phyloP scores from a whole-genome alignment of 2,113 vertebrate species.

The Stegostoma tigrinum region DNA sequence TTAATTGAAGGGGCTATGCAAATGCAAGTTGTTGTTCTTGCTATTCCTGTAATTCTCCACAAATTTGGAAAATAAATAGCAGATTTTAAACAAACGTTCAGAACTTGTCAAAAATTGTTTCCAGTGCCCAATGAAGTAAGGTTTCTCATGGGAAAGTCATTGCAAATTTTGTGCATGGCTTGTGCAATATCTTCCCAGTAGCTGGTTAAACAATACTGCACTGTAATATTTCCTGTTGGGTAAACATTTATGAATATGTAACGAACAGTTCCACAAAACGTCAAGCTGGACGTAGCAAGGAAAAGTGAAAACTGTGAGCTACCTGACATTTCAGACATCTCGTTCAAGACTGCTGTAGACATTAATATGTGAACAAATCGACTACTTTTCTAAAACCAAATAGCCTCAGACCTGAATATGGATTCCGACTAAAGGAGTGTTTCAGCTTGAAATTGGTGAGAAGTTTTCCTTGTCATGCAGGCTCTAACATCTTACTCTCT shows the following conservation, averaged over 20 bases:
- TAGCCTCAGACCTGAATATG: not conserved
- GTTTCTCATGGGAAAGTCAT: not conserved
- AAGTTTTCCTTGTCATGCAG: not conserved
- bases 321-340: not conserved
- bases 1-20: not conserved
- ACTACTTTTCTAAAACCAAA: not conserved
- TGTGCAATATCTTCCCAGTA: constrained; percentile 24
- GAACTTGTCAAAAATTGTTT: not conserved
- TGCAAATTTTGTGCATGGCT: not conserved
- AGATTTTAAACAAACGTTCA: not conserved
- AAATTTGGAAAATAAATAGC: not conserved
- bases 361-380: not conserved
- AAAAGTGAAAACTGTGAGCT: not conserved
- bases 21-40: not conserved
- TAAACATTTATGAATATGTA: not conserved
- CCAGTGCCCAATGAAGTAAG: not conserved
- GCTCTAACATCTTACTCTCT: not conserved
- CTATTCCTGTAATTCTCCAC: not conserved
- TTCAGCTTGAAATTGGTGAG: not conserved
- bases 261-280: not conserved
- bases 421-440: not conserved
- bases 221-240: constrained; percentile 25
- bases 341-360: not conserved
- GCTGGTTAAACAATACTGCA: constrained; percentile 2
- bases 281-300: not conserved